Evolutionary conservation across 2,888 invertebrate species (phyloP).

Genomic region (Pelosia muscerda): DNA sequence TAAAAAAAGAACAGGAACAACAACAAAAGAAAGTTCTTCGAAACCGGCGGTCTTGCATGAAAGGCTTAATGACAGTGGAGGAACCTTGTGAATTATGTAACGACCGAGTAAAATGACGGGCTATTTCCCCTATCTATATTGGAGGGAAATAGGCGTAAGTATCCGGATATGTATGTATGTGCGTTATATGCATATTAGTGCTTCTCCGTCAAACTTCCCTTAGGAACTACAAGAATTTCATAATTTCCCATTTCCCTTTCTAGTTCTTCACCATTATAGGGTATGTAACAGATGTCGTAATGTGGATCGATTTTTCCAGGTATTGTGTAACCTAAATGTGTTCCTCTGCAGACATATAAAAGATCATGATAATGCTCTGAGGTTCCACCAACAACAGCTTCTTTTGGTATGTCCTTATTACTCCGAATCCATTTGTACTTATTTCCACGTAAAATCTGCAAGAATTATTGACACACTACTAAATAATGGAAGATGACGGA

Average conservation of each 20-base stretch:
- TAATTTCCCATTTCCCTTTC: background rate
- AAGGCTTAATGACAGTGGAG: too few relatives aligned
- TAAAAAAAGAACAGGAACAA: too few relatives aligned
- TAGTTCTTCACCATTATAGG: background rate
- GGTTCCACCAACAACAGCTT: background rate
- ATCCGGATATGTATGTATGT: too few relatives aligned
- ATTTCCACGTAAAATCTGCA: conserved; percentile 4
- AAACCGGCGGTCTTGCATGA: too few relatives aligned
- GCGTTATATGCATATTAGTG: too few relatives aligned
- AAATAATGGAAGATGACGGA: too few relatives aligned
- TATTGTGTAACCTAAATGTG: background rate
- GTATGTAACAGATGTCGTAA: background rate
- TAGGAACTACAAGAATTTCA: background rate
- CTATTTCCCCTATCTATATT: too few relatives aligned
- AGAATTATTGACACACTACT: background rate
- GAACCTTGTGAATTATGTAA: too few relatives aligned
- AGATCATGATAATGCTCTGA: background rate
- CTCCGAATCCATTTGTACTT: background rate
- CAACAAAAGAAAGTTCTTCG: too few relatives aligned
- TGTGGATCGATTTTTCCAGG: background rate
- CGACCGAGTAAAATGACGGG: too few relatives aligned
- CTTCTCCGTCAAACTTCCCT: background rate
- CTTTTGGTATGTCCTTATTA: background rate
- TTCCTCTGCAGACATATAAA: background rate
- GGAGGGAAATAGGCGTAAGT: too few relatives aligned